phyloP scores from a whole-genome alignment of 2,797 vertebrate species.

The Ambastaia sidthimunki region DNA sequence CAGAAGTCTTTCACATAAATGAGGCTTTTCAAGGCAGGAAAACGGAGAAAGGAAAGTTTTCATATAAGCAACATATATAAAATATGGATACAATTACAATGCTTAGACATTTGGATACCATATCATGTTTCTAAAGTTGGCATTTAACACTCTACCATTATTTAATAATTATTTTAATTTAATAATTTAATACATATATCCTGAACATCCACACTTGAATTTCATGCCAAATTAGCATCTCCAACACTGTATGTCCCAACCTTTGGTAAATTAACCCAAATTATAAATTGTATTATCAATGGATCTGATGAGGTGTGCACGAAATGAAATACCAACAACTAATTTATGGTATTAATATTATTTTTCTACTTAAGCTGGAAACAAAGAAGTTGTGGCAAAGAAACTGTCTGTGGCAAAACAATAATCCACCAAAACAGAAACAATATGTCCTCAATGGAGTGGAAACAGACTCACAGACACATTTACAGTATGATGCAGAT shows the following conservation, averaged over 20 bases:
- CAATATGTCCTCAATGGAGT: conserved; percentile 44
- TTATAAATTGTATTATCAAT: neutral
- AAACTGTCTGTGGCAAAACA: conserved; percentile 23
- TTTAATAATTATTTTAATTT: conserved; percentile 7
- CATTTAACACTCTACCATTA: neutral
- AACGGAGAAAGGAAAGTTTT: conserved; percentile 10
- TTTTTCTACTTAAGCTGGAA: neutral
- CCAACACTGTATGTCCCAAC: neutral
- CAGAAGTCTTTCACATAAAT: conserved; percentile 23
- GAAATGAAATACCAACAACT: neutral
- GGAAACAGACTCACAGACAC: conserved; percentile 41
- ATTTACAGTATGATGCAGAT: conserved; percentile 51
- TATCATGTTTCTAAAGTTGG: neutral
- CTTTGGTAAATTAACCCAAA: neutral
- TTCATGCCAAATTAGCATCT: neutral
- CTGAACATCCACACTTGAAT: neutral
- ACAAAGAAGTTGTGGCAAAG: neutral
- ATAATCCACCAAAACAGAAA: conserved; percentile 44
- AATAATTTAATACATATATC: neutral
- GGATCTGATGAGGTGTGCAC: neutral
- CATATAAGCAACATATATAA: conserved; percentile 6
- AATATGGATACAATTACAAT: conserved; percentile 29
- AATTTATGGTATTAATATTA: neutral
- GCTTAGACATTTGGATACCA: conserved; percentile 13
- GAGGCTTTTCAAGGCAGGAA: conserved; percentile 21